Evolutionary conservation across 2,888 invertebrate species (phyloP).

Genomic region (Apotomis betuletana): DNA sequence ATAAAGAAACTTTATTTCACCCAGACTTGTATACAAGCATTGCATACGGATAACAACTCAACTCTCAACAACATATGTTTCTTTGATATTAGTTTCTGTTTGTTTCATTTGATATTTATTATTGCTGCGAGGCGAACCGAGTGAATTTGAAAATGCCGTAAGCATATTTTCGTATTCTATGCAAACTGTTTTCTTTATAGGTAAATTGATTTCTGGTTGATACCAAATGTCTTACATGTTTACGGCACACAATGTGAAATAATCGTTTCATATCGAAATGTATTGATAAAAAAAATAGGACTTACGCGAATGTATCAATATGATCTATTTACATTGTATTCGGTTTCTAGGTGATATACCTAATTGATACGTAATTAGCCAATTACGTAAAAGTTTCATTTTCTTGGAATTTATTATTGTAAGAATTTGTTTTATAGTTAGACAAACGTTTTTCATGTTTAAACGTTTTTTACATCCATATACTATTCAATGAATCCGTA

Average conservation of each 20-base stretch:
- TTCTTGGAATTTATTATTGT: too few species aligned
- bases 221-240: background rate
- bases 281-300: too few species aligned
- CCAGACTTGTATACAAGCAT: slow-evolving; percentile 25
- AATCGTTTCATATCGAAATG: background rate
- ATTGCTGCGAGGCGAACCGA: slow-evolving; percentile 27
- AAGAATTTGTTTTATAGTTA: too few species aligned
- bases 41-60: slow-evolving; percentile 51
- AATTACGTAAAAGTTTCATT: too few species aligned
- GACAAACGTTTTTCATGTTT: too few species aligned
- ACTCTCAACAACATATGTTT: slow-evolving; percentile 58
- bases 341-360: too few species aligned
- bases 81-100: slow-evolving; percentile 65
- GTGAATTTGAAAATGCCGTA: slow-evolving; percentile 6
- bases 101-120: slow-evolving; percentile 44
- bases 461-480: too few species aligned
- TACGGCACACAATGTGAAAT: too few species aligned
- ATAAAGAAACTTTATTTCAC: slow-evolving; percentile 35
- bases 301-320: too few species aligned
- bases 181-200: slow-evolving; percentile 10
- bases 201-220: slow-evolving; percentile 7
- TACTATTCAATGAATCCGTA: too few species aligned
- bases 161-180: background rate
- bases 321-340: too few species aligned
- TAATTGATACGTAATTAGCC: too few species aligned